Base-by-base conservation (phyloP, 2,888 invertebrate genomes). In the Phalangium opilio region DNA sequence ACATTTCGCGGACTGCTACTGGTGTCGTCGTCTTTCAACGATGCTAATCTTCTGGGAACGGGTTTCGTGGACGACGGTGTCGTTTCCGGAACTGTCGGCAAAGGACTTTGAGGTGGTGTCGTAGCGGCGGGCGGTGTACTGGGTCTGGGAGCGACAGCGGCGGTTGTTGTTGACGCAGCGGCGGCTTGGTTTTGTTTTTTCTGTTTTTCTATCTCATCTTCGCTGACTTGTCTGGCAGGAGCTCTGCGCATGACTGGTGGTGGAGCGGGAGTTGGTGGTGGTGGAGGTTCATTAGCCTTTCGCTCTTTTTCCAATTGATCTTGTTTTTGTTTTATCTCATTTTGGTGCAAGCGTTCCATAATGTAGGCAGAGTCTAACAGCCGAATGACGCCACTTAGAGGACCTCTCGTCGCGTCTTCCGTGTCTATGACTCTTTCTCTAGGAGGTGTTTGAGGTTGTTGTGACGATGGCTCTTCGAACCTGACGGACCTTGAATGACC, bases 331-430 rank as follows among this genome's bases (percentile, higher is more conserved):
- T 52, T 50, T 18, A 57, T 75, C 58, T 83, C 82, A 55, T 77
- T 78, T 57, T 89, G 87, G 60, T 85, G 79, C 58, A 90, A 73
- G 53, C 86, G 79, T 64, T 85, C 83, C 76, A 89, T 85, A 7
- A 89, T 85, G 49, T 86, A 74, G 0, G 87, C 82, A 44, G 86
- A 87, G 64, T 90, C 90, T 45, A 80, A 79, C 27, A 90, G 69
- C 36, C 87, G 75, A 52, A 83, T 83, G 60, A 90, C 86, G 46
- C 90, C 90, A 67, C 87, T 87, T 2, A 91, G 72, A 5, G 89
- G 89, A 2, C 71, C 69, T 52, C 64, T 59, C 11, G 86, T 81
- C 1, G 83, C 86, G 62, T 89, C 89, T 68, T 90, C 89, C 7
- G 87, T 87, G 61, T 87, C 89, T 49, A 82, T 69, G 0, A 87